phyloP scores from a whole-genome alignment of 1,140 invertebrate species.

The Saccostrea echinata region DNA sequence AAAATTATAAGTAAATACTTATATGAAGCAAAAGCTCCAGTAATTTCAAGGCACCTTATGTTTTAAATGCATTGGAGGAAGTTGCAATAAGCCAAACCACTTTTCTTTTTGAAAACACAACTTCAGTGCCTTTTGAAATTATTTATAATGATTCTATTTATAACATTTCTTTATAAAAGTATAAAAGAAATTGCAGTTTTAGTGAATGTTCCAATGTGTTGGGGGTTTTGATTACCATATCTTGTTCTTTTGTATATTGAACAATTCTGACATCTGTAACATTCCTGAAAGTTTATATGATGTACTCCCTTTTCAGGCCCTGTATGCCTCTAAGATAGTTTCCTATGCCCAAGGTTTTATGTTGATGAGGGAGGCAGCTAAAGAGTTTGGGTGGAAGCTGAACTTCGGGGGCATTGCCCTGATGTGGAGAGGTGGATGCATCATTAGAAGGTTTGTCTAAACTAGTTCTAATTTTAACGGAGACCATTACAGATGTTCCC shows the following conservation, averaged over 20 bases:
- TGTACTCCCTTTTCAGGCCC: constrained; percentile 83
- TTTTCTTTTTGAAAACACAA: no score
- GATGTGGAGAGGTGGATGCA: constrained; percentile 99
- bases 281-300: neutral
- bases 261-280: neutral
- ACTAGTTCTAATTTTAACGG: no score
- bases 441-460: constrained; percentile 84
- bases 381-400: constrained; percentile 94
- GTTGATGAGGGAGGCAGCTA: constrained; percentile 96
- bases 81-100: no score
- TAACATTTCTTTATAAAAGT: neutral
- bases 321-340: constrained; percentile 99
- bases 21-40: no score
- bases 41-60: no score
- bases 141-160: no score
- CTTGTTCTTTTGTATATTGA: neutral
- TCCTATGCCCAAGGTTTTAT: constrained; percentile 99
- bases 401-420: constrained; percentile 99
- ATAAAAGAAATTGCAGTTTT: neutral
- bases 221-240: no score
- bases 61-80: no score
- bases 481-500: no score
- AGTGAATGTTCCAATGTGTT: no score
- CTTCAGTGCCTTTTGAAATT: no score
- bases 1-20: no score